Conservation (phyloP, 2,797 vertebrate species). For the Hoplostethus mediterraneus region DNA sequence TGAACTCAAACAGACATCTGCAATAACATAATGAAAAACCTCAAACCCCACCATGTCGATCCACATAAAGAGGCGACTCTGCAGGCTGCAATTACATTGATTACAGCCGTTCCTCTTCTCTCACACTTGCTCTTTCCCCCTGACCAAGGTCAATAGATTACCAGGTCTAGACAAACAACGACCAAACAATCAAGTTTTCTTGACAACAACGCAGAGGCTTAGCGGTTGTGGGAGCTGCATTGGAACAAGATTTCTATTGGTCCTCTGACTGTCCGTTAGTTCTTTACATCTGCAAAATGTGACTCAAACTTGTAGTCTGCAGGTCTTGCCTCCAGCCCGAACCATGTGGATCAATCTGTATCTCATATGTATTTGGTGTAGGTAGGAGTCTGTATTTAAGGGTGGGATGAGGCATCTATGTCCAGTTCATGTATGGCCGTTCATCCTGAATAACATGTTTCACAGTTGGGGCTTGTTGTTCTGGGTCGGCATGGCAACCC, state of each 20-base stretch:
- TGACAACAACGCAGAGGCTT: neutral
- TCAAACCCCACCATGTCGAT: conserved; percentile 18
- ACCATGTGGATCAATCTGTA: neutral
- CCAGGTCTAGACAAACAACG: neutral
- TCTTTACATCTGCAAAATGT: neutral
- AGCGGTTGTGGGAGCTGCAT: neutral
- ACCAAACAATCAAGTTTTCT: conserved; percentile 7
- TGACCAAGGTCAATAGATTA: conserved; percentile 8
- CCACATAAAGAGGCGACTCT: conserved; percentile 42
- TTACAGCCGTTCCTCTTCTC: conserved; percentile 25
- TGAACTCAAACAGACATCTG: conserved; percentile 37
- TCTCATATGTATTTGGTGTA: neutral
- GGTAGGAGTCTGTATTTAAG: neutral
- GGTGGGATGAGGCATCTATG: neutral
- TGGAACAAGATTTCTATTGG: neutral
- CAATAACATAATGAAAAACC: conserved; percentile 55
- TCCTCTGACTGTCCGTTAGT: neutral
- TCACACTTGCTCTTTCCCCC: neutral
- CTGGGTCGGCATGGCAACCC: conserved; percentile 17
- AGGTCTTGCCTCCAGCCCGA: neutral
- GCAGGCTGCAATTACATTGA: conserved; percentile 57
- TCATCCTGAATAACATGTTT: conserved; percentile 51
- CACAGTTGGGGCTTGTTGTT: conserved; percentile 17
- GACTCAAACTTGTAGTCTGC: too few relatives aligned
- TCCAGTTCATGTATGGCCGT: neutral